These are phyloP conservation scores for Montipora foliosa DNA, from an alignment of 64 coral and sea anemone genomes.

Conservation along the genomic window DNA sequence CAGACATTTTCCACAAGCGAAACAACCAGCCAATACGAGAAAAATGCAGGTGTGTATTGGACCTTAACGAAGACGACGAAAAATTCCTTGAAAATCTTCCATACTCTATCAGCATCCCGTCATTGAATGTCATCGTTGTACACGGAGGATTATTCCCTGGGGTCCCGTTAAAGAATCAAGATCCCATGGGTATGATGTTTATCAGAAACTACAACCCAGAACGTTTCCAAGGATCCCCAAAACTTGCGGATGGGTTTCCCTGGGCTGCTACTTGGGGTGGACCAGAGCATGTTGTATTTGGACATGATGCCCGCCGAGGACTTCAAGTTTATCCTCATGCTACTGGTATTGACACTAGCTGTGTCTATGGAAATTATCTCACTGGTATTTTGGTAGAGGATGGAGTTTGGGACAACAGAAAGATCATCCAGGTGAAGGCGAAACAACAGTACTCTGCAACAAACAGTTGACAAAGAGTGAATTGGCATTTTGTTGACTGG, in stretches of 20 bases:
- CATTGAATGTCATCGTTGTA: constrained; percentile 71
- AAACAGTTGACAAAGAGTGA: neutral
- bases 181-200: constrained; percentile 71
- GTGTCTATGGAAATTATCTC: constrained; percentile 80
- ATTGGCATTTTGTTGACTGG: neutral
- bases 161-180: constrained; percentile 66
- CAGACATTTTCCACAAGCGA: constrained; percentile 71
- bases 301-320: constrained; percentile 82
- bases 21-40: constrained; percentile 67
- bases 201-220: constrained; percentile 85
- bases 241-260: constrained; percentile 58
- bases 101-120: constrained; percentile 75
- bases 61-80: constrained; percentile 69
- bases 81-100: constrained; percentile 76
- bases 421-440: constrained; percentile 74
- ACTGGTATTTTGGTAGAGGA: constrained; percentile 84
- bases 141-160: constrained; percentile 86
- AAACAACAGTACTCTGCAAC: constrained; percentile 67
- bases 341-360: constrained; percentile 76
- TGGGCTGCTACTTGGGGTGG: constrained; percentile 80
- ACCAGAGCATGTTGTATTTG: constrained; percentile 77
- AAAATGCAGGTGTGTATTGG: constrained; percentile 57
- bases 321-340: constrained; percentile 68
- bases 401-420: constrained; percentile 68
- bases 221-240: constrained; percentile 36